Evolutionary conservation across 1,140 invertebrate genomes (phyloP).

Genomic region (Chionoecetes opilio): DNA sequence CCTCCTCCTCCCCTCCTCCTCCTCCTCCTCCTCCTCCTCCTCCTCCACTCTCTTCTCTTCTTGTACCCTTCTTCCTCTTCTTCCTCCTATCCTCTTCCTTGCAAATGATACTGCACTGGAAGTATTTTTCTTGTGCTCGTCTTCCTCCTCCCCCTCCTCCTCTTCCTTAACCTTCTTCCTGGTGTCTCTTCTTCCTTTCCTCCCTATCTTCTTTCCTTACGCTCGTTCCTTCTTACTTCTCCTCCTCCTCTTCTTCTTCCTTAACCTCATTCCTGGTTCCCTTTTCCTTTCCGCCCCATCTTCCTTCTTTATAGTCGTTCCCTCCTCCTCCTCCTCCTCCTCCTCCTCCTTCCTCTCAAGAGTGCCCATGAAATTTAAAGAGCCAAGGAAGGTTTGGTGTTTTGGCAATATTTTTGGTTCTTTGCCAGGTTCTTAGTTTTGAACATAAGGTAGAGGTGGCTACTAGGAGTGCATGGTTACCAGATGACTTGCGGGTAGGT

Average conservation of each 20-base stretch:
- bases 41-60: not conserved
- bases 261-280: not conserved
- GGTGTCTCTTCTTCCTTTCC: not conserved
- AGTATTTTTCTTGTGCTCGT: not conserved
- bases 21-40: not conserved
- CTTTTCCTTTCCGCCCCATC: not conserved
- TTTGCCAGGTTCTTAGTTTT: not conserved
- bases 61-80: not conserved
- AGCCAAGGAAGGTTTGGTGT: not conserved
- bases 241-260: not conserved
- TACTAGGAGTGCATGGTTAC: no score
- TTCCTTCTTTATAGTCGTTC: not conserved
- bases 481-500: no score
- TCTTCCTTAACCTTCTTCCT: not conserved
- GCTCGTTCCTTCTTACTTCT: not conserved
- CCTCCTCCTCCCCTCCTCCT: not conserved
- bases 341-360: not conserved
- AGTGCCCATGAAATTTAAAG: not conserved
- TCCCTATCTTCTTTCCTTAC: no score
- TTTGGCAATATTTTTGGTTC: not conserved
- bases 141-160: not conserved
- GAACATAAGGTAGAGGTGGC: not conserved
- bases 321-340: not conserved
- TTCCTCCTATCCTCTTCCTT: not conserved
- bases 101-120: no score